Base-by-base conservation (phyloP, 2,113 vertebrate genomes). In the Calypte anna region DNA sequence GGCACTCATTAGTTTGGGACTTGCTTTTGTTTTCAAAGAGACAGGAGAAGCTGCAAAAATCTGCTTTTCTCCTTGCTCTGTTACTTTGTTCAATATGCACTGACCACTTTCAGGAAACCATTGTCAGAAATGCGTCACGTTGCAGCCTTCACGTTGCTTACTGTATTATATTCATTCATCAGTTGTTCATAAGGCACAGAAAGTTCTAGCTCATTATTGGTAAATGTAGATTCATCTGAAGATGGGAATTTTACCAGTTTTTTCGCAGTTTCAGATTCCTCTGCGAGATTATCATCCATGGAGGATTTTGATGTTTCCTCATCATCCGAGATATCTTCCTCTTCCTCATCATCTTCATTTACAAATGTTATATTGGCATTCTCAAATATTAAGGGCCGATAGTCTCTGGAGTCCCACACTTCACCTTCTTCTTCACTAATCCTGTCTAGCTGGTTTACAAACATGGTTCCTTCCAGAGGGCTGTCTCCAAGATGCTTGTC, bases 391-490 rank as follows among this genome's bases (percentile, higher is more conserved):
- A 98, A 96, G 0, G 98, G 96, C 54, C 98, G 98, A 94, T 98
- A 99, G 68, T 99, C 98, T 89, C 98, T 98, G 20, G 98, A 98
- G 66, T 99, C 99, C 99, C 99, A 99, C 10, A 97, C 91, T 95
- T 98, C 96, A 0, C 97, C 97, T 93, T 99, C 98, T 54, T 98
- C 97, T 19, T 97, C 97, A 1, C 98, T 98, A 12, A 99, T 99
- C 58, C 99, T 99, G 96, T 99, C 99, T 38, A 99, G 97, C 82
- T 99, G 99, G 97, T 99, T 99, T 62, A 98, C 98, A 12, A 96
- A 98, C 68, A 97, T 97, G 57, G 96, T 97, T 61, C 97, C 95
- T 82, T 97, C 91, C 4, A 98, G 72, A 44, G 96, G 86, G 50
- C 74, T 86, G 6, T 98, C 98, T 69, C 94, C 91, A 3, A 97